These are phyloP conservation scores for Centropyge bicolor DNA, from an alignment of 2,797 vertebrate species.

Conservation along the genomic window DNA sequence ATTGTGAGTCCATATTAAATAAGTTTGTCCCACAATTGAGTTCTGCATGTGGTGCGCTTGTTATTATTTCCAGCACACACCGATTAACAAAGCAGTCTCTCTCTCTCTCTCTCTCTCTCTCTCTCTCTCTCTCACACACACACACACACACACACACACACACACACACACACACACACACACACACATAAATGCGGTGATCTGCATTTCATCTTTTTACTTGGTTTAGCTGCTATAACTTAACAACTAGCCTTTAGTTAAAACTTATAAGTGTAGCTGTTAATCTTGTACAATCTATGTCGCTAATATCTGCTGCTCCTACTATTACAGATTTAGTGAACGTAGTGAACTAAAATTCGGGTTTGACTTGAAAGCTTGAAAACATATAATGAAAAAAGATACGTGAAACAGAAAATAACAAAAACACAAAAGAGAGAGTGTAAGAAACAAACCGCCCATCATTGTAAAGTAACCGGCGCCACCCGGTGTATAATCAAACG, in stretches of 20 bases:
- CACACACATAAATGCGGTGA: neutral
- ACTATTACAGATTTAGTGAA: neutral
- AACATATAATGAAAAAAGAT: neutral
- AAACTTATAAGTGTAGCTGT: neutral
- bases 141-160: no score
- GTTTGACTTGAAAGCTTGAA: neutral
- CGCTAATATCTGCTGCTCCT: neutral
- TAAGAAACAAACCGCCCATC: neutral
- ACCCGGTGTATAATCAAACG: slow-evolving; percentile 27
- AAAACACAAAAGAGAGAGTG: neutral
- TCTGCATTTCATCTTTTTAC: neutral
- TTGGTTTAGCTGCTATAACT: neutral
- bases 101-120: no score
- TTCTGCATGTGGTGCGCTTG: slow-evolving; percentile 24
- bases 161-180: no score
- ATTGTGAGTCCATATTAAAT: neutral
- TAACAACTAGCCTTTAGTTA: neutral
- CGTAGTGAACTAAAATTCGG: no score
- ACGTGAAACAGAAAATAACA: neutral
- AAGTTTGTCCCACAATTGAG: neutral
- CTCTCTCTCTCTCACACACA: no score
- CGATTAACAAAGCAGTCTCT: neutral
- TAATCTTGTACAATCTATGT: no score
- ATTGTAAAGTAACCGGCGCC: neutral
- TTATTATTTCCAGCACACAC: neutral